Conservation (phyloP, 1,140 invertebrate genomes). For the Hirudo medicinalis region DNA sequence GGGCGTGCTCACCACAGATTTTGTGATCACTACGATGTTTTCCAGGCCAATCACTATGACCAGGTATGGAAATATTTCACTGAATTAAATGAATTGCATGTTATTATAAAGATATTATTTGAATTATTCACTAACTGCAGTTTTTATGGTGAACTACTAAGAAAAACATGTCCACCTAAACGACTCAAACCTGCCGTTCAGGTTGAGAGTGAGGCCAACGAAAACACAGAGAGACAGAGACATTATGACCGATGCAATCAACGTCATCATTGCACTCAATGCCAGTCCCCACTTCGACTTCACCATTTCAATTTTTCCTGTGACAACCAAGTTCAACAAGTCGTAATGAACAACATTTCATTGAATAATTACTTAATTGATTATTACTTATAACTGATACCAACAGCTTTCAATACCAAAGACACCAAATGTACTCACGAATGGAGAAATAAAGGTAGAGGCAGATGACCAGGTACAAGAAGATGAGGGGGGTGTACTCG, state of each 20-base stretch:
- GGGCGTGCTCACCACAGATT: constrained; percentile 82
- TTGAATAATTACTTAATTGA: background rate
- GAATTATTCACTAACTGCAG: no score
- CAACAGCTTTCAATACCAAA: background rate
- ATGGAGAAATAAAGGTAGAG: constrained; percentile 88
- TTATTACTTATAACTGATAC: no score
- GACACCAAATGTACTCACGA: constrained; percentile 49
- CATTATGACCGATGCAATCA: constrained; percentile 77
- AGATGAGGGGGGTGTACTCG: constrained; percentile 67
- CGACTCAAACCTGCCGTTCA: constrained; percentile 41
- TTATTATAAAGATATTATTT: no score
- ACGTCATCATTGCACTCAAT: constrained; percentile 71
- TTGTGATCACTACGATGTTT: constrained; percentile 85
- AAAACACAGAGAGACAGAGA: constrained; percentile 84
- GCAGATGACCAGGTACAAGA: constrained; percentile 72
- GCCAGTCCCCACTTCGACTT: constrained; percentile 82
- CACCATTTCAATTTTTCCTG: constrained; percentile 64
- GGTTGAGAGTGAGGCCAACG: constrained; percentile 54
- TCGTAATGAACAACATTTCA: background rate
- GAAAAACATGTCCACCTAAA: no score
- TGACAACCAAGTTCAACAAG: constrained; percentile 3
- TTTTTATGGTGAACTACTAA: no score
- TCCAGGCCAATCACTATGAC: constrained; percentile 87
- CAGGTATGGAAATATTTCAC: constrained; percentile 77
- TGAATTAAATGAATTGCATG: constrained; percentile 28